Evolutionary conservation across 2,888 invertebrate species (phyloP).

Genomic region (Troides helena): DNA sequence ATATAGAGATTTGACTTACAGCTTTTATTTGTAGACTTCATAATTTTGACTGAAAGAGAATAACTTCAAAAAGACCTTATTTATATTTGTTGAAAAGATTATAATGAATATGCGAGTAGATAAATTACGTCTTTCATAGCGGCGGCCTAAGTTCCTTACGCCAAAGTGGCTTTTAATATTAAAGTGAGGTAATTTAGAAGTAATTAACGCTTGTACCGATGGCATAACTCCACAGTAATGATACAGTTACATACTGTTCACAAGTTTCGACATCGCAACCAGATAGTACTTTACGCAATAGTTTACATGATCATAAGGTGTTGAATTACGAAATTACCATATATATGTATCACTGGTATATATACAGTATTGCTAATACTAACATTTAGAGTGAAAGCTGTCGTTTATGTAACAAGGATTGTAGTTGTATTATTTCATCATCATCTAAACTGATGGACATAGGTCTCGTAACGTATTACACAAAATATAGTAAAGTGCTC

Average conservation of each 20-base stretch:
- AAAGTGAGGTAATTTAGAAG: slow-evolving; percentile 36
- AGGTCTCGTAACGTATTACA: no score
- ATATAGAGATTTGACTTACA: no score
- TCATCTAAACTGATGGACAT: no score
- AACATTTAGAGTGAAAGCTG: no score
- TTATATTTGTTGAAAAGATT: slow-evolving; percentile 4
- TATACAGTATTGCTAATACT: no score
- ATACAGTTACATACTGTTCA: slow-evolving; percentile 31
- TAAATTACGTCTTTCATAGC: slow-evolving; percentile 5
- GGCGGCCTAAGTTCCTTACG: slow-evolving; percentile 28
- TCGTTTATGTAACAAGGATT: no score
- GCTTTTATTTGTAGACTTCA: no score
- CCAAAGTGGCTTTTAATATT: slow-evolving; percentile 39
- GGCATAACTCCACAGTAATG: slow-evolving; percentile 31
- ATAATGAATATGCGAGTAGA: slow-evolving; percentile 16
- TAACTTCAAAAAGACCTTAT: background rate
- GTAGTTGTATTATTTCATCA: no score
- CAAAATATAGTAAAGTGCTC: no score
- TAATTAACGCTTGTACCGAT: slow-evolving; percentile 34
- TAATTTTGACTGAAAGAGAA: no score
- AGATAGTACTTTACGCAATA: slow-evolving; percentile 26
- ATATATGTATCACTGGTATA: no score
- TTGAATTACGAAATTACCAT: slow-evolving; percentile 11
- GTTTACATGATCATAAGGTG: slow-evolving; percentile 14
- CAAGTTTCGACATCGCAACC: slow-evolving; percentile 24